phyloP scores from a whole-genome alignment of 2,797 vertebrate genomes.

The Enteromius thamalakanensis region DNA sequence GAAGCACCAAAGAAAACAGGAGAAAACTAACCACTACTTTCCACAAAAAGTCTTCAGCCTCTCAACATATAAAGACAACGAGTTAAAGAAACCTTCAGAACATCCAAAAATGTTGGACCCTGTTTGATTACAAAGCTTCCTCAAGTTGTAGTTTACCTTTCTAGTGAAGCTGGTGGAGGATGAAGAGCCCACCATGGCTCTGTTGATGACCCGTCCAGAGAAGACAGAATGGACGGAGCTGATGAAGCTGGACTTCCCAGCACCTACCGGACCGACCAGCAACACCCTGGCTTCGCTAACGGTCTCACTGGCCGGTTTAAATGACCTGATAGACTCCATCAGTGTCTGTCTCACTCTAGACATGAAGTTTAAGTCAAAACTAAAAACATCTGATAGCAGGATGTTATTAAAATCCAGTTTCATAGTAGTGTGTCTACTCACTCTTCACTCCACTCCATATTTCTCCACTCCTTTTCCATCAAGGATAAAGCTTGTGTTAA shows the following conservation, averaged over 20 bases:
- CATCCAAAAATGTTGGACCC: background rate
- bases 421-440: constrained; percentile 57
- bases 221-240: constrained; percentile 77
- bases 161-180: constrained; percentile 70
- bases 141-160: constrained; percentile 65
- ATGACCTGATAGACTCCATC: constrained; percentile 66
- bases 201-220: constrained; percentile 71
- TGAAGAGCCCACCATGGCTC: constrained; percentile 74
- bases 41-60: background rate
- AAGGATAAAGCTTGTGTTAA: background rate
- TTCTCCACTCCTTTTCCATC: constrained; percentile 57
- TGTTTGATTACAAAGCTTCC: background rate
- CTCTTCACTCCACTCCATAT: constrained; percentile 70
- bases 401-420: background rate
- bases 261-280: constrained; percentile 72
- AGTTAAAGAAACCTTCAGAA: background rate
- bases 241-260: constrained; percentile 80
- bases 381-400: background rate
- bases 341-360: constrained; percentile 63
- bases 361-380: background rate
- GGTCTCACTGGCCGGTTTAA: constrained; percentile 58
- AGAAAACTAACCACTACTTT: background rate
- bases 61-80: background rate
- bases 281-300: constrained; percentile 69
- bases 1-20: background rate